Evolutionary conservation across 2,888 invertebrate species (phyloP), one percentile per base, ranked within the genome.

Genomic region (Amblyteles armatorius): DNA sequence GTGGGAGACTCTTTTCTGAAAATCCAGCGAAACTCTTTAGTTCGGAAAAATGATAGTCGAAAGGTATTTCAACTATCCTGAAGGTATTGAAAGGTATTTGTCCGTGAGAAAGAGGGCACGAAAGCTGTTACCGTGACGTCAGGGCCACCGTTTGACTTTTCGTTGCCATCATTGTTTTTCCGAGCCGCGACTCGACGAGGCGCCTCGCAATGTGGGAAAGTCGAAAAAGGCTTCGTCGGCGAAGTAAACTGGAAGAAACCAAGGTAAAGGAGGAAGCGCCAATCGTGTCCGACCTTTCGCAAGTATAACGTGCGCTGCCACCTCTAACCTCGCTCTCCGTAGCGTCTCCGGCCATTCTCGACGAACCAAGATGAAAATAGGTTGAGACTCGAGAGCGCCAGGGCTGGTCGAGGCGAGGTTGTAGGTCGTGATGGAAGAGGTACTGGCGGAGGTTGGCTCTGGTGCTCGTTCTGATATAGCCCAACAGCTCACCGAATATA

Each of bases 331-430:
- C 48, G 40, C 57, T 69, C 50, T 48, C 22, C 68, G 44, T 44
- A 44, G 60, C 60, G 60, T 60, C 60, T 33, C 16, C 67, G 67
- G 65, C 67, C 33, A 67, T 73, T 19, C 69, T 79, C 26, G 65
- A 72, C 67, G 71, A 86, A 76, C 79, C 88, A 71, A 79, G 85
- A 85, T 83, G 87, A 84, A 89, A 88, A 90, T 85, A 85, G 87
- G 83, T 87, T 85, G 82, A 73, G 82, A 71, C 86, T 86, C 80
- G 68, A 85, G 83, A 83, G 79, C 76, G 29, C 60, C 83, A 82
- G 71, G 67, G 74, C 73, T 74, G 55, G 73, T 67, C 36, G 52
- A 74, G 60, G 67, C 74, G 84, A 81, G 87, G 86, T 86, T 84
- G 86, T 68, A 78, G 82, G 82, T 87, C 85, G 82, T 83, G 81